Percentiles rank a stretch among this genome's conserved stretches.
phyloP scores from a whole-genome alignment of 2,113 vertebrate species.

The Corapipo altera region DNA sequence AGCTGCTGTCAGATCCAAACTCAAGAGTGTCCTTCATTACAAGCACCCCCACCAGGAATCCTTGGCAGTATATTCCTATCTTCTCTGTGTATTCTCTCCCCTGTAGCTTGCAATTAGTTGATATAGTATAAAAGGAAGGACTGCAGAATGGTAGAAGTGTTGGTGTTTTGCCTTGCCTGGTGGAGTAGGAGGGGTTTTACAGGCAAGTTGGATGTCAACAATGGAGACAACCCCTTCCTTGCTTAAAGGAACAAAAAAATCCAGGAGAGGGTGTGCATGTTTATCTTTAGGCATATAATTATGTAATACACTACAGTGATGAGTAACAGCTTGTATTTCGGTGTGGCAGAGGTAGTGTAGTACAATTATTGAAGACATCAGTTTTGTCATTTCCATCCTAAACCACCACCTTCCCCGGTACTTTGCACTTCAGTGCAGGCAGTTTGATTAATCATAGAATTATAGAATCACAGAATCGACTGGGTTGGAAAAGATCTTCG shows the following conservation, averaged over 20 bases:
- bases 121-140: conserved; percentile 46
- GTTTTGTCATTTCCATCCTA: neutral
- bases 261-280: neutral
- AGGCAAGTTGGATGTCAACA: conserved; percentile 3
- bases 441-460: neutral
- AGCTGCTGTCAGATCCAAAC: conserved; percentile 76
- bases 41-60: conserved; percentile 68
- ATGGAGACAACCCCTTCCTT: neutral
- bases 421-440: neutral
- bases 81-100: conserved; percentile 23
- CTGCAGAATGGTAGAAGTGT: conserved; percentile 43
- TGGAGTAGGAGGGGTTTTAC: neutral
- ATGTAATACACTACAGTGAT: neutral
- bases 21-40: conserved; percentile 67
- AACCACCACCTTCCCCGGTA: neutral
- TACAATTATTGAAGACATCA: neutral
- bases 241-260: neutral
- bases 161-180: neutral
- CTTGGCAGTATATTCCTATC: conserved; percentile 58
- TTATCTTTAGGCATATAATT: neutral
- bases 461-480: too few relatives aligned
- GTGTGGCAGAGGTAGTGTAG: neutral
- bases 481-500: too few relatives aligned
- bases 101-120: conserved; percentile 69
- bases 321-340: neutral